phyloP scores from a whole-genome alignment of 2,113 vertebrate genomes.

The Scytalopus superciliaris region DNA sequence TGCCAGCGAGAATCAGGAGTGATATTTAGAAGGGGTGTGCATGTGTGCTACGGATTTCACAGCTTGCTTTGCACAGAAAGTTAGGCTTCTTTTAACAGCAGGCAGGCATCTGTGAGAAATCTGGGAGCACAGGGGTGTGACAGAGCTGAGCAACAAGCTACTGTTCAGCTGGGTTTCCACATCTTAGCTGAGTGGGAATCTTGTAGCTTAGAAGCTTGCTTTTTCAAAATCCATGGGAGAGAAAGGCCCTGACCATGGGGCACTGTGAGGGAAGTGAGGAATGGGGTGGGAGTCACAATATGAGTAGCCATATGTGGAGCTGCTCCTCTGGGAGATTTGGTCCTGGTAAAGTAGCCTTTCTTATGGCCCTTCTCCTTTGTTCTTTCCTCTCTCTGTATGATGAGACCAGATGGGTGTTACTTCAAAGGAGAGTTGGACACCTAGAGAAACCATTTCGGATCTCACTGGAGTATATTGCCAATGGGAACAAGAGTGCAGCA shows the following conservation, averaged over 20 bases:
- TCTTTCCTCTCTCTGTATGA: slow-evolving; percentile 28
- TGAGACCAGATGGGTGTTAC: slow-evolving; percentile 78
- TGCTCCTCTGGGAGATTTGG: background rate
- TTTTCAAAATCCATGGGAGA: background rate
- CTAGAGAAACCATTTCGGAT: slow-evolving; percentile 77
- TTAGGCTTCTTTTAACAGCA: background rate
- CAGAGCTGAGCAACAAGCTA: background rate
- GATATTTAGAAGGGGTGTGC: background rate
- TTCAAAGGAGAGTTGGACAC: slow-evolving; percentile 73
- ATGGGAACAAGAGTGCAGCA: slow-evolving; percentile 64
- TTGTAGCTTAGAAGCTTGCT: background rate
- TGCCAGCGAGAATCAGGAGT: background rate
- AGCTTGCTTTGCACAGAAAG: background rate
- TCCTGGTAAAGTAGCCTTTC: background rate
- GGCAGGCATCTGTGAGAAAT: background rate
- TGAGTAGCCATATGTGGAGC: background rate
- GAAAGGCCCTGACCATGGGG: background rate
- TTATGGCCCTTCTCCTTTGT: slow-evolving; percentile 53
- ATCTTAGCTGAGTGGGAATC: background rate
- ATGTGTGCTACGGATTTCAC: background rate
- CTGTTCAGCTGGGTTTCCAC: background rate
- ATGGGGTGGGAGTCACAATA: background rate
- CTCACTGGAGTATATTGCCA: slow-evolving; percentile 73
- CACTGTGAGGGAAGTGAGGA: background rate
- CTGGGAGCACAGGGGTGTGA: background rate